These are phyloP conservation scores for Cyaniris semiargus DNA, from an alignment of 2,888 invertebrate species.

Conservation along the genomic window DNA sequence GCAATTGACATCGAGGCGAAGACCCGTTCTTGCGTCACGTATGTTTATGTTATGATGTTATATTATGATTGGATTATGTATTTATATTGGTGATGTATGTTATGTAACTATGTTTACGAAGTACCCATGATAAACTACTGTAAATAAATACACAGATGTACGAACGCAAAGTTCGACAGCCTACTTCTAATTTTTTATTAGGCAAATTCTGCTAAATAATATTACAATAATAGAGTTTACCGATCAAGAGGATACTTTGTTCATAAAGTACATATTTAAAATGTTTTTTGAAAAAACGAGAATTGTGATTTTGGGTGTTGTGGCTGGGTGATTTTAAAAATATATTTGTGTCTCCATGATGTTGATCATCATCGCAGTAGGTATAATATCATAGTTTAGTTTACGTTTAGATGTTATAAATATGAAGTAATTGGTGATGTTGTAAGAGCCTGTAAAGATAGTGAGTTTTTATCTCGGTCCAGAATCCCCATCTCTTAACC, in stretches of 20 bases:
- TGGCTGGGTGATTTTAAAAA: too few species aligned
- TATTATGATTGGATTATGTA: constrained; percentile 14
- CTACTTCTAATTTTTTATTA: neutral
- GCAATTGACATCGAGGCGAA: constrained; percentile 4
- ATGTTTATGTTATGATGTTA: constrained; percentile 15
- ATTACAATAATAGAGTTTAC: too few species aligned
- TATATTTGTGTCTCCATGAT: too few species aligned
- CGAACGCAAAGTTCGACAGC: neutral
- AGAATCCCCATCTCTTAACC: constrained; percentile 12
- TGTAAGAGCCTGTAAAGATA: neutral
- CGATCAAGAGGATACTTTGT: too few species aligned
- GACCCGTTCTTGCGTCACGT: constrained; percentile 16
- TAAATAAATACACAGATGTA: neutral
- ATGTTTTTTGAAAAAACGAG: too few species aligned
- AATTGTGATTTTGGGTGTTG: too few species aligned
- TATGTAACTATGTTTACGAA: constrained; percentile 4
- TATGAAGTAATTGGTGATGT: neutral
- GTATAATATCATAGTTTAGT: neutral
- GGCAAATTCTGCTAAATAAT: too few species aligned
- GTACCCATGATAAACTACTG: neutral
- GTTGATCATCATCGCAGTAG: neutral
- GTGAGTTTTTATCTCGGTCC: constrained; percentile 14
- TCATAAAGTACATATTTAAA: too few species aligned
- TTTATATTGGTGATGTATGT: neutral
- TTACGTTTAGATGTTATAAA: neutral